A percentile compares a stretch with the other conserved stretches of the same genome.
phyloP scores from a whole-genome alignment of 2,888 invertebrate genomes.

The Incurvaria masculella region DNA sequence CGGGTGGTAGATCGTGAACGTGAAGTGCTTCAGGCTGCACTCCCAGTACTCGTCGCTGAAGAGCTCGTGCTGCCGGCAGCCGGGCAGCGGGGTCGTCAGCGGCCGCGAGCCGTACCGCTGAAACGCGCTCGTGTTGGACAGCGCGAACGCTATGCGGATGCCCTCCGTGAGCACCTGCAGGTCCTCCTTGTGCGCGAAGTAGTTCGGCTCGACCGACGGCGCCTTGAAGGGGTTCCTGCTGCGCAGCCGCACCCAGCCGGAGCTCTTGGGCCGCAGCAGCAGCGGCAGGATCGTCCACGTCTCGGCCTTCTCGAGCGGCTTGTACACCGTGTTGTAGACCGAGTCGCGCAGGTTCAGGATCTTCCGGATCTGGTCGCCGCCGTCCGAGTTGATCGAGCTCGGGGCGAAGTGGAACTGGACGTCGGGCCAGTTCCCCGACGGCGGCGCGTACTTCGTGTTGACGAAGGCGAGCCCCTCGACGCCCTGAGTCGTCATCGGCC shows the following conservation, averaged over 20 bases:
- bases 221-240: slow-evolving; percentile 77
- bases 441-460: slow-evolving; percentile 82
- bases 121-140: slow-evolving; percentile 78
- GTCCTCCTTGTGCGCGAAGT: slow-evolving; percentile 83
- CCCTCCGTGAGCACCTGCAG: slow-evolving; percentile 76
- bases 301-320: slow-evolving; percentile 73
- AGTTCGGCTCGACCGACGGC: slow-evolving; percentile 89
- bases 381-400: slow-evolving; percentile 80
- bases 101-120: slow-evolving; percentile 77
- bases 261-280: slow-evolving; percentile 80
- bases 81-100: slow-evolving; percentile 77
- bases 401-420: slow-evolving; percentile 86
- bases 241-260: slow-evolving; percentile 81
- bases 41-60: slow-evolving; percentile 86
- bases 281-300: slow-evolving; percentile 84
- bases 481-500: slow-evolving; percentile 81
- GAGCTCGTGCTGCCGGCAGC: slow-evolving; percentile 68
- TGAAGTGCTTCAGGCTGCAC: slow-evolving; percentile 76
- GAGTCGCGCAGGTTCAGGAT: slow-evolving; percentile 73
- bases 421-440: slow-evolving; percentile 75
- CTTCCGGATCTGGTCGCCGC: slow-evolving; percentile 73
- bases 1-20: slow-evolving; percentile 83
- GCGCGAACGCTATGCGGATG: slow-evolving; percentile 76
- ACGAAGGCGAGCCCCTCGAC: slow-evolving; percentile 87
- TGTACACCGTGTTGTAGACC: slow-evolving; percentile 82